Percentiles rank a stretch among this genome's conserved stretches.
phyloP scores from a whole-genome alignment of 2,113 vertebrate species.

The Phyllostomus hastatus region DNA sequence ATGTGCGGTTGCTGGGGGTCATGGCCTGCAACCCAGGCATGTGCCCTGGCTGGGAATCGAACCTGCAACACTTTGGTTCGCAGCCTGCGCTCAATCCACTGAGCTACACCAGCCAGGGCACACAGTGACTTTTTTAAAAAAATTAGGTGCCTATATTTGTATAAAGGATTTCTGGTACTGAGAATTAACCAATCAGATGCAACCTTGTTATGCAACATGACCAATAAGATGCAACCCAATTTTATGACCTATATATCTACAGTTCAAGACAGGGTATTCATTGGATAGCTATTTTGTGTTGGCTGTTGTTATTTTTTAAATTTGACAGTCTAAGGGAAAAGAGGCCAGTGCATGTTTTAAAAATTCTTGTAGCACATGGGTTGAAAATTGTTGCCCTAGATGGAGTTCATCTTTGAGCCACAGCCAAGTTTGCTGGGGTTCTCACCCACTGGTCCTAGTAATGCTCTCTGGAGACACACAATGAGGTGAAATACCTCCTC shows the following conservation, averaged over 20 bases:
- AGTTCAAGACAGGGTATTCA: neutral
- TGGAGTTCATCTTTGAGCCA: neutral
- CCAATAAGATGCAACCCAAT: neutral
- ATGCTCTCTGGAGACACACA: neutral
- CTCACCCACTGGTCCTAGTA: neutral
- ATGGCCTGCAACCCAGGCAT: too few species aligned
- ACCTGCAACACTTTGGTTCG: too few species aligned
- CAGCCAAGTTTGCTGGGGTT: neutral
- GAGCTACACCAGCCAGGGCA: too few species aligned
- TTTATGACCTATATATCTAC: too few species aligned
- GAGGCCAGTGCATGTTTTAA: neutral
- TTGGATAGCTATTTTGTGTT: neutral
- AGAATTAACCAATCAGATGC: neutral
- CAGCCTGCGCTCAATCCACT: too few species aligned
- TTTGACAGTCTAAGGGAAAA: neutral
- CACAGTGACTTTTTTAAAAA: too few species aligned
- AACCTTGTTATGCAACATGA: neutral
- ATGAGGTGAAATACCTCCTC: neutral
- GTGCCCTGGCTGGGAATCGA: too few species aligned
- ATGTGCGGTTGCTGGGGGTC: too few species aligned
- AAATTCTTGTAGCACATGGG: neutral
- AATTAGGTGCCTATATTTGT: neutral
- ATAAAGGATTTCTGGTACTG: neutral
- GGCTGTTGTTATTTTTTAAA: neutral
- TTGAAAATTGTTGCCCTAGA: neutral